Evolutionary conservation across 2,888 invertebrate genomes (phyloP).

Genomic region (Conus canariensis): DNA sequence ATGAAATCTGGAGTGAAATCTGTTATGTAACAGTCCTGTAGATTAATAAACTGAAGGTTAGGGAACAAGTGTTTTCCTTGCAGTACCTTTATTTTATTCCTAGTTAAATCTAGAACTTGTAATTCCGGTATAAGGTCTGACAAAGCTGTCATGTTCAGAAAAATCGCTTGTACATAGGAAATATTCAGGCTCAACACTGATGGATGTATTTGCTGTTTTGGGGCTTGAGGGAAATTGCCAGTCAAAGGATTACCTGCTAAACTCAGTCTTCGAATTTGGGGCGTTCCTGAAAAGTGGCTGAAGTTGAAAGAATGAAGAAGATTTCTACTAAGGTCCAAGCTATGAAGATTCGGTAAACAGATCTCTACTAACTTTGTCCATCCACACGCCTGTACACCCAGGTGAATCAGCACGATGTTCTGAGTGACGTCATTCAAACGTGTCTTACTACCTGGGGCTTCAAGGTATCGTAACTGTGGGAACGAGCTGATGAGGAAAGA

Average conservation of each 20-base stretch:
- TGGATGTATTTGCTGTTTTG: too few species aligned
- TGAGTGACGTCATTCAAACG: too few species aligned
- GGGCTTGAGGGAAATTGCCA: too few species aligned
- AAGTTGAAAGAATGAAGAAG: not conserved
- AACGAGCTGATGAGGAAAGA: not conserved
- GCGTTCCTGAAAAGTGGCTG: constrained; percentile 12
- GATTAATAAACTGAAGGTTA: not conserved
- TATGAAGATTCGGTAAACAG: constrained; percentile 20
- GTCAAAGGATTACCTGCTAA: not conserved
- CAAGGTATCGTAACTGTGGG: not conserved
- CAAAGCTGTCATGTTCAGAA: not conserved
- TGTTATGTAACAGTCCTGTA: not conserved
- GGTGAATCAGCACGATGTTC: not conserved
- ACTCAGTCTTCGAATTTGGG: not conserved
- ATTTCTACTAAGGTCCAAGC: constrained; percentile 21
- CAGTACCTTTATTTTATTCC: constrained; percentile 17
- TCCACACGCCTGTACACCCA: not conserved
- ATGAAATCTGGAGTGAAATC: not conserved
- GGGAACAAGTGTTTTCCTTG: not conserved
- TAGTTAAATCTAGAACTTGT: constrained; percentile 35
- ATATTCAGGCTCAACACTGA: not conserved
- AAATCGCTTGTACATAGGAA: not conserved
- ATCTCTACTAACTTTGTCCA: not conserved
- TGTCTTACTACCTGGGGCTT: not conserved
- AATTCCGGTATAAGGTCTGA: not conserved